These are phyloP conservation scores for Cryptocheilus praepositus DNA, from an alignment of 2,888 invertebrate species.

Conservation along the genomic window DNA sequence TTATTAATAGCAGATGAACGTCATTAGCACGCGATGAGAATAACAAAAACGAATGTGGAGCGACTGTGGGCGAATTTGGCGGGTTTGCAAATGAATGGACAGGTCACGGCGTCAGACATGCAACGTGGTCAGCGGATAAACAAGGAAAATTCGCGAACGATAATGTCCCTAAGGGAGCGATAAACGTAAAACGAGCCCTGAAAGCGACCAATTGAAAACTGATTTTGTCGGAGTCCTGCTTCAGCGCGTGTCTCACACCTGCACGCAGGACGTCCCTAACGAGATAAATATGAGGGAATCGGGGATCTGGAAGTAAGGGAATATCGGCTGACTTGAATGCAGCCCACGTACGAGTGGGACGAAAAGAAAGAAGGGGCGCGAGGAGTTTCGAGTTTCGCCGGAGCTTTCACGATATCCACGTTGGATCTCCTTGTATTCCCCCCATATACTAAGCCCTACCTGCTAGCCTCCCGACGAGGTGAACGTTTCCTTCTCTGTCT, in stretches of 20 bases:
- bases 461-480: no score
- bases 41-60: no score
- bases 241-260: slow-evolving; percentile 30
- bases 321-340: slow-evolving; percentile 52
- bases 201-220: no score
- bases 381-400: slow-evolving; percentile 63
- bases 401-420: slow-evolving; percentile 60
- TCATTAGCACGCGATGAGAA: no score
- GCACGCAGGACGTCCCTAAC: slow-evolving; percentile 54
- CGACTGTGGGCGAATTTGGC: no score
- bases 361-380: slow-evolving; percentile 59
- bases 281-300: slow-evolving; percentile 64
- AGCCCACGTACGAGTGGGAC: slow-evolving; percentile 62
- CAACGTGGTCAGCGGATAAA: no score
- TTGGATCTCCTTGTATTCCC: slow-evolving; percentile 53
- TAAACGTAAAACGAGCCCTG: no score
- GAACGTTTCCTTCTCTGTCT: slow-evolving; percentile 11
- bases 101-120: no score
- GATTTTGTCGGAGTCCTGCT: background rate
- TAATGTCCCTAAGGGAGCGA: no score
- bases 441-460: slow-evolving; percentile 3
- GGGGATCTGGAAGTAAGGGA: slow-evolving; percentile 39
- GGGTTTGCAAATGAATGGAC: no score
- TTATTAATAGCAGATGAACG: no score
- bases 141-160: no score